Base-by-base conservation (phyloP, 2,113 vertebrate species). In the Urocynchramus pylzowi region DNA sequence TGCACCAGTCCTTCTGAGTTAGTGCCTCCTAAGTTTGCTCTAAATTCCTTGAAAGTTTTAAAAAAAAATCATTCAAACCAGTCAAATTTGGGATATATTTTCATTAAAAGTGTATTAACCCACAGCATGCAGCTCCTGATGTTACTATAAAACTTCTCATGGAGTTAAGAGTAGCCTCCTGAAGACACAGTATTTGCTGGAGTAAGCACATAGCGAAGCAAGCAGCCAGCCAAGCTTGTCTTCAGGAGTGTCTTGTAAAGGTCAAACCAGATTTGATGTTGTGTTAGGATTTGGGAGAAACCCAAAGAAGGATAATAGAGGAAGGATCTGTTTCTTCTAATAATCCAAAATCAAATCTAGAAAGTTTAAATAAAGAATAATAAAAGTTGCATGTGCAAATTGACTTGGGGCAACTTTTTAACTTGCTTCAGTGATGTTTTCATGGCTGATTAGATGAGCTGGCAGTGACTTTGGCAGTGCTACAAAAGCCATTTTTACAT, bases 401-500 rank as follows among this genome's bases (percentile, higher is more conserved):
- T 93, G 85, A 87, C 92, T 93, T 0, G 0, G 37, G 80, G 88
- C 71, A 92, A 75, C 64, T 94, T 92, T 81, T 67, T 49, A 59
- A 64, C 64, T 92, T 94, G 88, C 47, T 93, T 89, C 92, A 69
- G 39, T 74, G 54, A 44, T 71, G 54, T 84, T 84, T 94, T 92
- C 86, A 84, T 47, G 74, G 69, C 74, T 92, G 82, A 84, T 95
- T 82, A 84, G 76, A 53, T 82, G 69, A 90, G 83, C 69, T 4
- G 6, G 78, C 70, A 54, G 50, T 89, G 50, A 87, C 83, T 84
- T 84, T 89, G 90, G 90, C 91, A 84, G 45, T 37, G 53, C 42
- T 81, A 79, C 76, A 90, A 56, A 96, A 92, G 77, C 57, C 83
- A 59, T 87, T 94, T 94, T 96, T 89, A 67, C 69, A 89, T 93